phyloP scores from a whole-genome alignment of 2,113 vertebrate species.

The Fukomys damarensis region DNA sequence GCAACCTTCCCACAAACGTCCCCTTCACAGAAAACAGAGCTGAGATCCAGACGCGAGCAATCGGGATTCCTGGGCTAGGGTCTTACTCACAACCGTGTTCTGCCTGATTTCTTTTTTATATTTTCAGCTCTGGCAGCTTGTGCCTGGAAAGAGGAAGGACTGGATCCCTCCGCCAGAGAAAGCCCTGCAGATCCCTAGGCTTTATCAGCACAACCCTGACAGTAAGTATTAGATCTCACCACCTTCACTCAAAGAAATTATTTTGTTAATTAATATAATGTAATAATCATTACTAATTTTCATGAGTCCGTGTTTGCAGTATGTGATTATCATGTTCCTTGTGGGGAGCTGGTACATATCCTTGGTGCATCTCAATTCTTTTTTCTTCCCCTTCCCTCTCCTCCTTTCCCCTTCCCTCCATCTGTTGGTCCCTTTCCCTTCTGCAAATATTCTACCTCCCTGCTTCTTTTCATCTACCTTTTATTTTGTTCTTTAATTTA shows the following conservation, averaged over 20 bases:
- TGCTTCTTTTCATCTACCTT: neutral
- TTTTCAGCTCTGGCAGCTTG: neutral
- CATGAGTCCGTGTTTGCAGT: neutral
- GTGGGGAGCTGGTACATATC: neutral
- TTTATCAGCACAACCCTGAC: conserved; percentile 38
- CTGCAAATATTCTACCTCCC: neutral
- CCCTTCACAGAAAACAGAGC: neutral
- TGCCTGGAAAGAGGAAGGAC: neutral
- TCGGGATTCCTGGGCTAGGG: neutral
- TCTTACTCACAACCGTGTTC: neutral
- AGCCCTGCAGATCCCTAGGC: neutral
- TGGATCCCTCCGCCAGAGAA: neutral
- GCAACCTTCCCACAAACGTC: neutral
- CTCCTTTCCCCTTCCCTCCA: neutral
- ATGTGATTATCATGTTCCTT: neutral
- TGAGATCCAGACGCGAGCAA: neutral
- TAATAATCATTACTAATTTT: neutral
- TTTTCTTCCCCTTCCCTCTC: neutral
- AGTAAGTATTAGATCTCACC: neutral
- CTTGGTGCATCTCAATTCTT: neutral
- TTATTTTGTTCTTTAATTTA: neutral
- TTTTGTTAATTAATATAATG: neutral
- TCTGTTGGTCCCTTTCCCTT: neutral
- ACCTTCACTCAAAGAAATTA: neutral
- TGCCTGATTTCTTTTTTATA: neutral